These are phyloP conservation scores for Meteorus colon DNA, from an alignment of 2,888 invertebrate genomes.

Conservation along the genomic window DNA sequence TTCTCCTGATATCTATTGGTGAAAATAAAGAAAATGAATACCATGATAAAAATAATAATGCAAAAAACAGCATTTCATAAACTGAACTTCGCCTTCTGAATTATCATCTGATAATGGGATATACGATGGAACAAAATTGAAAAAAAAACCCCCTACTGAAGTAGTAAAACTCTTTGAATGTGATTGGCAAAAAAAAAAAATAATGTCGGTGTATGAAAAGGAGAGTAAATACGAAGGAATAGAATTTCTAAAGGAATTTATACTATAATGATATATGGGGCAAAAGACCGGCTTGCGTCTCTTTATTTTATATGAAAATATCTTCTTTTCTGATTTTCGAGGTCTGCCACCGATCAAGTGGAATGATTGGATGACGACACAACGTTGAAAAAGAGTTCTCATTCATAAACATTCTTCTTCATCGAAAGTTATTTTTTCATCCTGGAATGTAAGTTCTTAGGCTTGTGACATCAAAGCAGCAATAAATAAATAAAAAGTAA, in stretches of 20 bases:
- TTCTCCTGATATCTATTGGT: background rate
- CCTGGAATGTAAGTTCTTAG: conserved; percentile 37
- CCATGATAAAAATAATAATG: no score
- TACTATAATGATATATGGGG: background rate
- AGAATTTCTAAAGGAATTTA: conserved; percentile 10
- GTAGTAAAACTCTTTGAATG: no score
- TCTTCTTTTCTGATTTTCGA: conserved; percentile 6
- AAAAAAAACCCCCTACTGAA: no score
- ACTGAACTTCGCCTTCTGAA: no score
- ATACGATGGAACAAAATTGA: no score
- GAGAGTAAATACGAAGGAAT: background rate
- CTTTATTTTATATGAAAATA: background rate
- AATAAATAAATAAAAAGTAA: conserved; percentile 21
- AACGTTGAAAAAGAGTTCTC: conserved; percentile 52
- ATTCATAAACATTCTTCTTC: conserved; percentile 60
- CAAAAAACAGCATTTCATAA: no score
- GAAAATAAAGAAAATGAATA: background rate
- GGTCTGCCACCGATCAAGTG: conserved; percentile 40
- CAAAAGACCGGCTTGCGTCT: conserved; percentile 6
- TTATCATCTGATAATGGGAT: no score
- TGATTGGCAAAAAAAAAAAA: background rate
- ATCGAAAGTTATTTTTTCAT: conserved; percentile 44
- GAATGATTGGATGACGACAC: conserved; percentile 44
- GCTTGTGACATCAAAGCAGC: conserved; percentile 25
- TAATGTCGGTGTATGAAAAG: background rate